Evolutionary conservation across 1,140 invertebrate species (phyloP).

Genomic region (Anadara kagoshimensis): DNA sequence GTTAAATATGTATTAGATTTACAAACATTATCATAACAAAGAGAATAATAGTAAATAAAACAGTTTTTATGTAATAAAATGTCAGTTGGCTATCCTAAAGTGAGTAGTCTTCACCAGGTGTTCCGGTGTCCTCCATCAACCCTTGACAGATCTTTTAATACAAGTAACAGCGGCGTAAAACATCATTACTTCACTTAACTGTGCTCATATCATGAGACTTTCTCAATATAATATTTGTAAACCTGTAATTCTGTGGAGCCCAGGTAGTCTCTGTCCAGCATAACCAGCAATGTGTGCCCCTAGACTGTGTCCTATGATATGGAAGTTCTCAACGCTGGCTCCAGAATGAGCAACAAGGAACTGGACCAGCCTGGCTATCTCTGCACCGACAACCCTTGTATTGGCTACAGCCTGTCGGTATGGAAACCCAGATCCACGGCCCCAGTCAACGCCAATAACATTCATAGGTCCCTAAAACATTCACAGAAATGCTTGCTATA

Average conservation of each 20-base stretch:
- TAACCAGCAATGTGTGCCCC: slow-evolving; percentile 69
- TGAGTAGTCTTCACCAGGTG: background rate
- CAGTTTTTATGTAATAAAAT: too few species aligned
- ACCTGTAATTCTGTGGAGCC: slow-evolving; percentile 84
- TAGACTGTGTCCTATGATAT: slow-evolving; percentile 70
- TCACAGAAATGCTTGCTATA: background rate
- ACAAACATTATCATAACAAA: too few species aligned
- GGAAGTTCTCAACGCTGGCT: slow-evolving; percentile 39
- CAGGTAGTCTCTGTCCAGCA: slow-evolving; percentile 51
- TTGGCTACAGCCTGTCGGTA: slow-evolving; percentile 94
- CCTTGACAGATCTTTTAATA: background rate
- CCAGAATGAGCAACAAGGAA: slow-evolving; percentile 29
- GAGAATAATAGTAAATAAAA: too few species aligned
- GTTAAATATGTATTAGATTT: background rate
- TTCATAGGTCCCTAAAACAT: slow-evolving; percentile 83
- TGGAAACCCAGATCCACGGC: slow-evolving; percentile 86
- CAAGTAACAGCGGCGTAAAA: background rate
- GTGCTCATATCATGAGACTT: background rate
- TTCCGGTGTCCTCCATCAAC: too few species aligned
- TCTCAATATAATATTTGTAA: too few species aligned
- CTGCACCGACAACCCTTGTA: slow-evolving; percentile 91
- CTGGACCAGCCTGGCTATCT: slow-evolving; percentile 84
- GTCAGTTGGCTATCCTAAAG: too few species aligned
- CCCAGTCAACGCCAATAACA: slow-evolving; percentile 95
- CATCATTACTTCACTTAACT: background rate